Evolutionary conservation across 1,140 invertebrate species (phyloP).

Genomic region (Berghia stephanieae): DNA sequence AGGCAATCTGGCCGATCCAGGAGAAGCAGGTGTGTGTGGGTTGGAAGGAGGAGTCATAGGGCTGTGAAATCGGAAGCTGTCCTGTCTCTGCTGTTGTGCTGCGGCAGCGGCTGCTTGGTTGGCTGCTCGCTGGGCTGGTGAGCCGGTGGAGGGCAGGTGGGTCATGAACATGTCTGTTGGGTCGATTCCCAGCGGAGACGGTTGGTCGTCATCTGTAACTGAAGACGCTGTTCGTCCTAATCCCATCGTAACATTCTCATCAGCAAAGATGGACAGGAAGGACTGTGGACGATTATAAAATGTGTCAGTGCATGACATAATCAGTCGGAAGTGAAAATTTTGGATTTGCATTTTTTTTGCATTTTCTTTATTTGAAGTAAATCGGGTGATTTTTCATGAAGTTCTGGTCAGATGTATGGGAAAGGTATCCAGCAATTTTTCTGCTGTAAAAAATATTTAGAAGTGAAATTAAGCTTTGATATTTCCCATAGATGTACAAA

Average conservation of each 20-base stretch:
- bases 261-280: constrained; percentile 92
- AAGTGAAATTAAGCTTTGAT: no score
- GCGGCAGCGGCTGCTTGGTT: constrained; percentile 20
- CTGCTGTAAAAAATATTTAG: no score
- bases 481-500: no score
- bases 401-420: no score
- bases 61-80: constrained; percentile 73
- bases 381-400: no score
- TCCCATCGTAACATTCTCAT: constrained; percentile 80
- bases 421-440: no score
- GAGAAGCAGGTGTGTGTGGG: constrained; percentile 88
- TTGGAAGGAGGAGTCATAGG: constrained; percentile 85
- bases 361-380: no score
- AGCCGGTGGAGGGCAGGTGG: constrained; percentile 61
- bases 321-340: no score
- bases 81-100: constrained; percentile 53
- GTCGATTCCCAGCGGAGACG: constrained; percentile 83
- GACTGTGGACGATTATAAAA: no score
- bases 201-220: constrained; percentile 95
- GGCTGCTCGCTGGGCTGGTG: constrained; percentile 75
- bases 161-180: constrained; percentile 62
- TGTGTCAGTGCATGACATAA: no score
- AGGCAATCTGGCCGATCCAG: constrained; percentile 72
- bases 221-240: constrained; percentile 79
- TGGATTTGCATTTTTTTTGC: no score